These are phyloP conservation scores for Amaurobius ferox DNA, from an alignment of 2,888 invertebrate species.

Conservation along the genomic window DNA sequence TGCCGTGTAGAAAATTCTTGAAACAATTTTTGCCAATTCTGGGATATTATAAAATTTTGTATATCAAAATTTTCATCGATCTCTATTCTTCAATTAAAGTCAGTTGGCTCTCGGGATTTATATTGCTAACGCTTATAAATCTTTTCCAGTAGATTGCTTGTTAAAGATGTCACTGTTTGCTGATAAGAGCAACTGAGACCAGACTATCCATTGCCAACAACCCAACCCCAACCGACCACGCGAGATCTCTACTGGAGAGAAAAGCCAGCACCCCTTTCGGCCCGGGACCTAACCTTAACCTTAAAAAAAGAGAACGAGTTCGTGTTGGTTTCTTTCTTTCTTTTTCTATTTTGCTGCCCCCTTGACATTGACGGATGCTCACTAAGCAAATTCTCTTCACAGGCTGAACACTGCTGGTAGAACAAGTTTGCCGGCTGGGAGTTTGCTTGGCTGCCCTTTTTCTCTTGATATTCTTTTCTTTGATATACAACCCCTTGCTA, in stretches of 20 bases:
- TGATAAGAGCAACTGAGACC: constrained; percentile 10
- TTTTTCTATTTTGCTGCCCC: constrained; percentile 27
- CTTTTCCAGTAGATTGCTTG: constrained; percentile 9
- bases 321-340: constrained; percentile 35
- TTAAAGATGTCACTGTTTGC: constrained; percentile 15
- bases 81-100: not conserved
- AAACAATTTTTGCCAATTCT: too few species aligned
- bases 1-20: too few species aligned
- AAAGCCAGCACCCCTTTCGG: constrained; percentile 27
- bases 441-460: constrained; percentile 15
- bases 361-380: constrained; percentile 62
- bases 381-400: constrained; percentile 34
- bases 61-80: too few species aligned
- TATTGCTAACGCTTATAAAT: not conserved
- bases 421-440: constrained; percentile 46
- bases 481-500: constrained; percentile 36
- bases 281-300: constrained; percentile 60
- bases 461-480: constrained; percentile 18
- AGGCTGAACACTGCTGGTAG: constrained; percentile 39
- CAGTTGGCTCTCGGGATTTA: not conserved
- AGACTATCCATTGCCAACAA: constrained; percentile 7
- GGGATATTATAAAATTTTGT: too few species aligned
- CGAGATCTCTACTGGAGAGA: constrained; percentile 9
- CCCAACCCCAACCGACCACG: constrained; percentile 12
- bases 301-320: constrained; percentile 51